phyloP scores from a whole-genome alignment of 2,113 vertebrate genomes.

The Mormyrus iriodes region DNA sequence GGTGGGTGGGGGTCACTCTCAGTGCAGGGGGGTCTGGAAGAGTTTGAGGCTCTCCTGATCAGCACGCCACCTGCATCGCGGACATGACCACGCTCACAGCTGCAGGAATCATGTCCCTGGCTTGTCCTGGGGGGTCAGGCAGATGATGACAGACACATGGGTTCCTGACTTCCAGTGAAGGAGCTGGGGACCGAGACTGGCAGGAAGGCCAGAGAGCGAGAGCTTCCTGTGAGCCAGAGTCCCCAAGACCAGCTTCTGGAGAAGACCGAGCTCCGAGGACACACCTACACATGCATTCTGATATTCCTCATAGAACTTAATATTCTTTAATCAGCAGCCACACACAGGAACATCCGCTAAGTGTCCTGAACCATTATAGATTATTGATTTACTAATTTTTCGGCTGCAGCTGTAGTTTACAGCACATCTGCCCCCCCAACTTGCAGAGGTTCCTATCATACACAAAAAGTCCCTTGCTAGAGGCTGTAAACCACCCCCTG shows the following conservation, averaged over 20 bases:
- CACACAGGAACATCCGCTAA: not conserved
- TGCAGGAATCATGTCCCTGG: conserved; percentile 39
- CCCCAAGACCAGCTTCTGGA: not conserved
- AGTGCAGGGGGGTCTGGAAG: not conserved
- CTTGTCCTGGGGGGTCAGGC: conserved; percentile 33
- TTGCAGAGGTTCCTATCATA: not conserved
- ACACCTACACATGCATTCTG: not conserved
- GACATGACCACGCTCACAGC: not conserved
- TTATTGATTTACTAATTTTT: not conserved
- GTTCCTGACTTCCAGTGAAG: conserved; percentile 53
- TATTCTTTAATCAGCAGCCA: not conserved
- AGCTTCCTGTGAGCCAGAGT: not conserved
- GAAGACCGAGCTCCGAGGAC: not conserved
- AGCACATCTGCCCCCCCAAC: not conserved
- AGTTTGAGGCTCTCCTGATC: not conserved
- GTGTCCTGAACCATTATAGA: not conserved
- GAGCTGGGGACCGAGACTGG: conserved; percentile 42
- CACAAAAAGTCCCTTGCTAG: not conserved
- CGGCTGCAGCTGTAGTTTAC: not conserved
- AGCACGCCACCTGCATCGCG: not conserved
- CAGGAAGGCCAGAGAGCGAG: conserved; percentile 25
- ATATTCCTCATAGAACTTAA: not conserved
- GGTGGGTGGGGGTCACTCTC: not conserved
- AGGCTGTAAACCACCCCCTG: not conserved
- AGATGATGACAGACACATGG: conserved; percentile 61